These are phyloP conservation scores for Fopius arisanus DNA, from an alignment of 1,140 invertebrate species.

Conservation along the genomic window DNA sequence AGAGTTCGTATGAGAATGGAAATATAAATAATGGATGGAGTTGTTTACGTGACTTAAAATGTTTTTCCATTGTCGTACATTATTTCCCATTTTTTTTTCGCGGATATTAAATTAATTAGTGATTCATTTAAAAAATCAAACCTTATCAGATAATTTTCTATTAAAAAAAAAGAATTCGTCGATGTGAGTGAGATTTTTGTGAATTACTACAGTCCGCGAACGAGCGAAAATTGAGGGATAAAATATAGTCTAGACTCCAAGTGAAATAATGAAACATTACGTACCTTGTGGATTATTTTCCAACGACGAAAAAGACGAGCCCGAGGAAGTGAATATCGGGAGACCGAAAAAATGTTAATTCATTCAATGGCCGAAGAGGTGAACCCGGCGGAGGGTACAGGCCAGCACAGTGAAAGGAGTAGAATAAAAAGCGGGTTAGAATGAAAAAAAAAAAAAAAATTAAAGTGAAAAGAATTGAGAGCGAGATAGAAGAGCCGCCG, in stretches of 20 bases:
- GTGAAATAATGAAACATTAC: neutral
- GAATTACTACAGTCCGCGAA: no score
- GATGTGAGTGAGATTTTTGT: no score
- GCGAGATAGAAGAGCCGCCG: slow-evolving; percentile 24
- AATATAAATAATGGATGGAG: slow-evolving; percentile 6
- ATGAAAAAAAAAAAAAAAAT: slow-evolving; percentile 35
- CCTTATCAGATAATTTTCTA: no score
- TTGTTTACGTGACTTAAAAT: slow-evolving; percentile 1
- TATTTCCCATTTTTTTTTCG: no score
- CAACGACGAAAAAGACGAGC: slow-evolving; percentile 37
- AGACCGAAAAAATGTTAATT: slow-evolving; percentile 59
- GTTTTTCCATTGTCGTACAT: no score
- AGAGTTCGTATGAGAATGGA: neutral
- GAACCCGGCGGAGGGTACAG: slow-evolving; percentile 26
- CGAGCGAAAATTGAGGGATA: neutral
- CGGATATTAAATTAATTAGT: no score
- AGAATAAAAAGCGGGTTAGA: slow-evolving; percentile 41
- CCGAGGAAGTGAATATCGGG: slow-evolving; percentile 49
- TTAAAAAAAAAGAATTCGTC: no score
- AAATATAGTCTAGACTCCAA: neutral
- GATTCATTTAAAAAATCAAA: no score
- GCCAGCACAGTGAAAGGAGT: slow-evolving; percentile 18
- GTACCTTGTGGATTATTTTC: neutral
- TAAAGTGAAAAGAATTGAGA: slow-evolving; percentile 19
- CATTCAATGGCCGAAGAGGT: slow-evolving; percentile 52